Evolutionary conservation across 2,113 vertebrate species (phyloP).

Genomic region (Pavo muticus): DNA sequence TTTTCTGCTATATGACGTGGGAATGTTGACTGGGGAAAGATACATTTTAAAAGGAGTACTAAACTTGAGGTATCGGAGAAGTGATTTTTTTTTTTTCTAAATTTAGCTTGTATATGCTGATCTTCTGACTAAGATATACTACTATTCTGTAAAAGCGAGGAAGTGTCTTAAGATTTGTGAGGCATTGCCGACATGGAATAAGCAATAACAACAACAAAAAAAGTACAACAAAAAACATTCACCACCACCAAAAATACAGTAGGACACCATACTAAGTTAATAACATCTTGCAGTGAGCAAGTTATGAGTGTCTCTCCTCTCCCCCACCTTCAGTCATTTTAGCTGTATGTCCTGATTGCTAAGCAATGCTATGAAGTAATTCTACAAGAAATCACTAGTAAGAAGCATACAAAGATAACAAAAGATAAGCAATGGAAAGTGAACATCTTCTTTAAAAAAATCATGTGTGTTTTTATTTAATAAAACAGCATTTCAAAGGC

Average conservation of each 20-base stretch:
- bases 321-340: not conserved
- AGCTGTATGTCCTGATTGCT: not conserved
- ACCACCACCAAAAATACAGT: not conserved
- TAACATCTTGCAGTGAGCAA: not conserved
- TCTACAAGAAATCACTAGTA: not conserved
- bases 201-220: not conserved
- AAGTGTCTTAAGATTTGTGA: not conserved
- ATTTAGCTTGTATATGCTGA: not conserved
- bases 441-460: not conserved
- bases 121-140: not conserved
- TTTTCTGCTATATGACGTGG: not conserved
- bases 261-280: not conserved
- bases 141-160: not conserved
- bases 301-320: not conserved
- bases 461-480: rapidly evolving
- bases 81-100: not conserved
- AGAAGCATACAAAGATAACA: not conserved
- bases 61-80: not conserved
- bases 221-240: not conserved
- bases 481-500: not conserved
- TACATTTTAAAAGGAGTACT: not conserved
- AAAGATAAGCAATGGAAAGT: not conserved
- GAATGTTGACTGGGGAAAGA: not conserved
- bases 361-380: not conserved
- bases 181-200: not conserved